phyloP scores from a whole-genome alignment of 2,888 invertebrate species.

The Strigamia crassipes region DNA sequence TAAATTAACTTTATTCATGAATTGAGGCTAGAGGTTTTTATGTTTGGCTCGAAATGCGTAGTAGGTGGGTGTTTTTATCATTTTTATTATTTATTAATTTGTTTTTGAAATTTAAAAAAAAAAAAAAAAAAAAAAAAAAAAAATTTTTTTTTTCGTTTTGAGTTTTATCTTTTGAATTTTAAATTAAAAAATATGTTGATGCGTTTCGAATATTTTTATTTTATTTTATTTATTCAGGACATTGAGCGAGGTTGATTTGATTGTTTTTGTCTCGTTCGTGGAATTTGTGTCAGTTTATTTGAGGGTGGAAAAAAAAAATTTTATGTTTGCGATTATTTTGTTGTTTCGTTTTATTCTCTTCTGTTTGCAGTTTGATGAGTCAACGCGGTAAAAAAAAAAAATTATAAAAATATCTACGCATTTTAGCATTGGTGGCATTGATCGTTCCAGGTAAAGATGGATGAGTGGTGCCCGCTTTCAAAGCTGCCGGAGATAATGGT shows the following conservation, averaged over 20 bases:
- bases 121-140: too few species aligned
- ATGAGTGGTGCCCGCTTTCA: conserved; percentile 30
- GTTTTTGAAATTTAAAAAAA: too few species aligned
- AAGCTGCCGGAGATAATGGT: conserved; percentile 34
- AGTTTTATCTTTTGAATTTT: too few species aligned
- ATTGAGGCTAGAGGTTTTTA: not conserved
- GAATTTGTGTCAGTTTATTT: not conserved
- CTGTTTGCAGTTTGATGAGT: not conserved
- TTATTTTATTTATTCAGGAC: too few species aligned
- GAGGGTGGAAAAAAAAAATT: not conserved
- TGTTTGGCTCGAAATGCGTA: not conserved
- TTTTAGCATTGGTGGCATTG: conserved; percentile 2
- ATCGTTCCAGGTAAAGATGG: conserved; percentile 31
- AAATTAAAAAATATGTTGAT: too few species aligned
- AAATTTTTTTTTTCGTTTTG: too few species aligned
- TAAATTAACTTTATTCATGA: conserved; percentile 5
- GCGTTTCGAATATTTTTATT: too few species aligned
- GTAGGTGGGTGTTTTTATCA: not conserved
- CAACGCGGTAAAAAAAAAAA: not conserved
- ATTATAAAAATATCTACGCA: conserved; percentile 15
- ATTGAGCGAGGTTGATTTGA: too few species aligned
- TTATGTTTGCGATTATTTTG: not conserved
- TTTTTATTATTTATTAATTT: not conserved
- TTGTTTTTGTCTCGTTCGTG: too few species aligned
- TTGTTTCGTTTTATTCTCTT: not conserved